Evolutionary conservation across 2,888 invertebrate species (phyloP).

Genomic region (Steinernema carpocapsae): DNA sequence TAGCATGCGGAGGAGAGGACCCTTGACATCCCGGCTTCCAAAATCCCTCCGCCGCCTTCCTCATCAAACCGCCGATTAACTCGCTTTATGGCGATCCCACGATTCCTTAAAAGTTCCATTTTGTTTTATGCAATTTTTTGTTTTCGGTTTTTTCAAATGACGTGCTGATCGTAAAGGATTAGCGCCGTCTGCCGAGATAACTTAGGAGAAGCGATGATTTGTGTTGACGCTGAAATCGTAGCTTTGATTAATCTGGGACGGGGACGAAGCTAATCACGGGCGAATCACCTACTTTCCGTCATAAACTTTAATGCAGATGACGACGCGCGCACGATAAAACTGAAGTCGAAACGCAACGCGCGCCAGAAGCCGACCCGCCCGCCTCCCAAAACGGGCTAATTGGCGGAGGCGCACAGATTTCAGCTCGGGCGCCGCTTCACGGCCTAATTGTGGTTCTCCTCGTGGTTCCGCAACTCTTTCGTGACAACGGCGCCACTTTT

Average conservation of each 20-base stretch:
- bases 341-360: neutral
- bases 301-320: constrained; percentile 30
- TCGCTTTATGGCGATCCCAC: neutral
- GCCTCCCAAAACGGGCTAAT: constrained; percentile 11
- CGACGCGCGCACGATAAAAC: neutral
- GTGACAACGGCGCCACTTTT: neutral
- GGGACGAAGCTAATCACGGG: constrained; percentile 2
- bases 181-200: neutral
- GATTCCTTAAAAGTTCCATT: too few relatives aligned
- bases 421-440: constrained; percentile 3
- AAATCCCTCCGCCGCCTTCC: constrained; percentile 1
- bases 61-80: neutral
- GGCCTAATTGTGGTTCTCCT: neutral
- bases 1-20: neutral
- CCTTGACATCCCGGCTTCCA: constrained; percentile 8
- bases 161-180: constrained; percentile 11
- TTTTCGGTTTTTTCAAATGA: neutral
- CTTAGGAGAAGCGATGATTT: neutral
- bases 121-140: neutral
- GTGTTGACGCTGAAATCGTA: neutral
- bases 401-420: constrained; percentile 1
- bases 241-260: constrained; percentile 4
- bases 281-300: neutral
- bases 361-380: neutral
- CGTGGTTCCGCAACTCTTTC: neutral